Evolutionary conservation across 2,113 vertebrate genomes (phyloP).

Genomic region (Todiramphus saurophagus): DNA sequence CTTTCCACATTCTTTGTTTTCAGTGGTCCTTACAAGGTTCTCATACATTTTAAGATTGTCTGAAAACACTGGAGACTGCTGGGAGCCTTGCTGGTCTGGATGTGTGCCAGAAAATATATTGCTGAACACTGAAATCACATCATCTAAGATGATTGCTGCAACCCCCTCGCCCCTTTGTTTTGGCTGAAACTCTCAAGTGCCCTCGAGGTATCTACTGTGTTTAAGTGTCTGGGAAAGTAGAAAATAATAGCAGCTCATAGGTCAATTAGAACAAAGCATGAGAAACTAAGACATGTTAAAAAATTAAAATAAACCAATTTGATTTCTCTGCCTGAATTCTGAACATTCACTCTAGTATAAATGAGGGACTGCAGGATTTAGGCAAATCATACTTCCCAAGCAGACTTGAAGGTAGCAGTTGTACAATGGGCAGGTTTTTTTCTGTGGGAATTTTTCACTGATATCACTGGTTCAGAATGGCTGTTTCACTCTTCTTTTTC

Average conservation of each 20-base stretch:
- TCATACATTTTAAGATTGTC: not conserved
- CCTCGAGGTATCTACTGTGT: conserved; percentile 36
- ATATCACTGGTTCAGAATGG: not conserved
- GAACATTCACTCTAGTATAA: not conserved
- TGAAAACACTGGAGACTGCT: not conserved
- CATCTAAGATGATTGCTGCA: conserved; percentile 49
- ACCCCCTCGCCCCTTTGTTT: conserved; percentile 28
- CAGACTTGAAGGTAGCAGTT: not conserved
- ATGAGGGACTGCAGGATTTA: not conserved
- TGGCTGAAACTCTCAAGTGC: conserved; percentile 55
- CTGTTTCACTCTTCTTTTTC: not conserved
- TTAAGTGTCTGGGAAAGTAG: conserved; percentile 64
- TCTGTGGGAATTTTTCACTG: not conserved
- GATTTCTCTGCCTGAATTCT: not conserved
- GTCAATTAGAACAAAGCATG: conserved; percentile 52
- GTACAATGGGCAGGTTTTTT: not conserved
- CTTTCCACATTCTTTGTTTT: not conserved
- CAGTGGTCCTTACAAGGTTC: not conserved
- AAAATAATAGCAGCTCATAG: conserved; percentile 45
- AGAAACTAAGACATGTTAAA: conserved; percentile 38
- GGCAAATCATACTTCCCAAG: not conserved
- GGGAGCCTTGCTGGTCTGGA: conserved; percentile 35
- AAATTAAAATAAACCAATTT: conserved; percentile 22
- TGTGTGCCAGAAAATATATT: conserved; percentile 45
- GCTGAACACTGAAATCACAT: conserved; percentile 54